Base-by-base conservation (phyloP, 2,113 vertebrate genomes). In the Rhegmatorhina hoffmannsi region DNA sequence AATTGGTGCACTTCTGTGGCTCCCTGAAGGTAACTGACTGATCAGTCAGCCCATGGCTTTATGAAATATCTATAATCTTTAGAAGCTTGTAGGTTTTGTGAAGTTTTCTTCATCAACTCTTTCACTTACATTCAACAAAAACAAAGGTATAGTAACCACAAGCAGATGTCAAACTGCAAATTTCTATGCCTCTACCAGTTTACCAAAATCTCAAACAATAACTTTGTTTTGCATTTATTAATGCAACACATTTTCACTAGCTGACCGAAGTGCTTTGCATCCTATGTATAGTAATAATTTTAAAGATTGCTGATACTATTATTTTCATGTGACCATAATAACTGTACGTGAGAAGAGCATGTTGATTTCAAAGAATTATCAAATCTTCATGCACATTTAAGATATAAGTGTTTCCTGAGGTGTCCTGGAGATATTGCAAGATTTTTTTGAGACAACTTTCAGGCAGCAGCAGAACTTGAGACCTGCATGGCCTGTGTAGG, bases 331-430 rank as follows among this genome's bases (percentile, higher is more conserved):
- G 44, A 6, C 34, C 25, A 24, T 20, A 49, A n/a, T n/a, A 72
- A 55, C 12, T 1, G 1, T 16, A 44, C 53, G 17, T 15, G 56
- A 72, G 3, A 67, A 33, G 13, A 73, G 21, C 12, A 26, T 0
- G 0, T 3, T 19, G 15, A 56, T 38, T 90, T 79, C 70, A 76
- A 67, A 84, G 23, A 23, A 59, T 8, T 10, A 21, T 20, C 6
- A 28, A 49, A 80, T 78, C 25, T 20, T 62, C 50, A 34, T 0
- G 3, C 31, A 8, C 8, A 31, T 3, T 36, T 43, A 81, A 66
- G 19, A 10, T 46, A 29, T 10, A n/a, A 13, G 15, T 58, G 10
- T 28, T 53, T 77, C 23, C n/a, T 67, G 36, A 52, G 16, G 5
- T 14, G 1, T 17, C 19, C 13, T 53, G 33, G 6, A 23, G 7